Conservation (phyloP, 2,888 invertebrate genomes). For the Ochropleura plecta region DNA sequence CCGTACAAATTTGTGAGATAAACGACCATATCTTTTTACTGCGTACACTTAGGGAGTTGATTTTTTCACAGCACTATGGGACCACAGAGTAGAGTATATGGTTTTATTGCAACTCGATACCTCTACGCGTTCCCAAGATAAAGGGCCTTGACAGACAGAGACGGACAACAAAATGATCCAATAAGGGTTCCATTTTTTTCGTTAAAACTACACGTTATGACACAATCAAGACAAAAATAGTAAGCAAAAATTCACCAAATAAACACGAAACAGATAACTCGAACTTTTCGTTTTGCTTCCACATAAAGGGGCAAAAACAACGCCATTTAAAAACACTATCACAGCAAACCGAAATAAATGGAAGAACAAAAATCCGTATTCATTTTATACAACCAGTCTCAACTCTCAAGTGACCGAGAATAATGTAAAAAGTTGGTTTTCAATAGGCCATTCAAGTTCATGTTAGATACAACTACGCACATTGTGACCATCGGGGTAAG, state of each 20-base stretch:
- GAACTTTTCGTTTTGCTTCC: conserved; percentile 19
- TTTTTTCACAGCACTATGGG: no score
- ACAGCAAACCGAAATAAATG: conserved; percentile 31
- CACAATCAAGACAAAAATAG: background rate
- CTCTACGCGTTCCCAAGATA: no score
- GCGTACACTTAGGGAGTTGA: no score
- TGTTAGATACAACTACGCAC: conserved; percentile 75
- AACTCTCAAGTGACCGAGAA: conserved; percentile 70
- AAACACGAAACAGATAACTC: conserved; percentile 27
- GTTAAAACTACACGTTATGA: background rate
- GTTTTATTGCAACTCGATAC: no score
- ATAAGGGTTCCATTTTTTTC: no score
- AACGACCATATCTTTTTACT: no score
- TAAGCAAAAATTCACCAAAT: background rate
- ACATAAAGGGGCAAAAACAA: conserved; percentile 19
- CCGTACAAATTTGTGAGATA: no score
- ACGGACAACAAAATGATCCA: no score
- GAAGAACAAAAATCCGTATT: conserved; percentile 41
- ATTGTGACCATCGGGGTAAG: conserved; percentile 73
- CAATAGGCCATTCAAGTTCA: conserved; percentile 81
- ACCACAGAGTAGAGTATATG: no score
- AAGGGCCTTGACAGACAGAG: no score
- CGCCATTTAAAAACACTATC: conserved; percentile 43
- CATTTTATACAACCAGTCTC: conserved; percentile 56
- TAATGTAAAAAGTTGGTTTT: conserved; percentile 75